phyloP scores from a whole-genome alignment of 2,888 invertebrate species.

The Leptinotarsa rubiginosa region DNA sequence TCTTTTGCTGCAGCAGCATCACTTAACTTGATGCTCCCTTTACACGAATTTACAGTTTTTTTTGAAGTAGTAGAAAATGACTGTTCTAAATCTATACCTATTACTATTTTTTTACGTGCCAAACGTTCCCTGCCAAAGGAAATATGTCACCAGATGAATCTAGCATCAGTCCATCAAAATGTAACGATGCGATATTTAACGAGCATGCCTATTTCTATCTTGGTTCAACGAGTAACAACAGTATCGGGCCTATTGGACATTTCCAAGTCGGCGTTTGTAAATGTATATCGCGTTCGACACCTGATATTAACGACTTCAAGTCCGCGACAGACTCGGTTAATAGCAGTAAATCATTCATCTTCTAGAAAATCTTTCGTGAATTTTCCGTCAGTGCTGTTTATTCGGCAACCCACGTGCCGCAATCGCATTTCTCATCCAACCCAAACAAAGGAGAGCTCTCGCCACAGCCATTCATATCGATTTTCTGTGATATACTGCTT shows the following conservation, averaged over 20 bases:
- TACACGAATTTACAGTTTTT: too few relatives aligned
- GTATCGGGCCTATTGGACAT: slow-evolving; percentile 49
- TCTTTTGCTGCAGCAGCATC: too few relatives aligned
- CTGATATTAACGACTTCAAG: background rate
- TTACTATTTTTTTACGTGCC: background rate
- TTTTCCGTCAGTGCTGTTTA: slow-evolving; percentile 26
- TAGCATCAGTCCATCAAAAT: slow-evolving; percentile 55
- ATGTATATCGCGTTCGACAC: slow-evolving; percentile 18
- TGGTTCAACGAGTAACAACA: slow-evolving; percentile 56
- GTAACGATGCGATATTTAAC: slow-evolving; percentile 52
- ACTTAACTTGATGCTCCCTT: too few relatives aligned
- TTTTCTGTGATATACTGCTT: slow-evolving; percentile 66
- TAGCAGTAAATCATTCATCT: background rate
- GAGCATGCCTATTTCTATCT: slow-evolving; percentile 47
- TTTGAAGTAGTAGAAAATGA: too few relatives aligned
- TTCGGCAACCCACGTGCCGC: slow-evolving; percentile 55
- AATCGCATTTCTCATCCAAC: slow-evolving; percentile 63
- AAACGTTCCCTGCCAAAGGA: background rate
- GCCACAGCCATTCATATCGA: slow-evolving; percentile 66
- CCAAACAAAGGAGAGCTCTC: slow-evolving; percentile 63
- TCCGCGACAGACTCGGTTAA: background rate
- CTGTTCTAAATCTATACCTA: too few relatives aligned
- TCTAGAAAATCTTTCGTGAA: background rate
- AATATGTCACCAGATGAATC: slow-evolving; percentile 31
- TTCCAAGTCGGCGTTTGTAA: slow-evolving; percentile 41